These are phyloP conservation scores for Sinotaia quadrata DNA, from an alignment of 2,888 invertebrate genomes.

Conservation along the genomic window DNA sequence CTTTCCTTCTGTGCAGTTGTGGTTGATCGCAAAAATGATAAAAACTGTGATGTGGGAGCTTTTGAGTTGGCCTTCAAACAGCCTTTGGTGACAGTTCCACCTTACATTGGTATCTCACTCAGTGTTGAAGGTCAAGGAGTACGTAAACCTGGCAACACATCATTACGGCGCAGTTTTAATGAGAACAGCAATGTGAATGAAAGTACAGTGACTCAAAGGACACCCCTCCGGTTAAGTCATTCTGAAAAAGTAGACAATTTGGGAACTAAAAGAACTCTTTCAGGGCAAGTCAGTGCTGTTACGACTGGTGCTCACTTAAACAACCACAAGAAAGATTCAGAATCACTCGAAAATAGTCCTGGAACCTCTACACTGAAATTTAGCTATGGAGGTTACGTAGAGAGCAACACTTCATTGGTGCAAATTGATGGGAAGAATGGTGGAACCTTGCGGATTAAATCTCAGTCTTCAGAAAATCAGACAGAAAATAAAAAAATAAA, in stretches of 20 bases:
- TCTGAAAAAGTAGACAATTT: not conserved
- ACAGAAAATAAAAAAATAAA: not conserved
- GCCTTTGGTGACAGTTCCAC: slow-evolving; percentile 68
- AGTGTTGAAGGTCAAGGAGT: slow-evolving; percentile 63
- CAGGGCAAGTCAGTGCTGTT: slow-evolving; percentile 5
- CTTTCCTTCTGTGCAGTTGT: too few relatives aligned
- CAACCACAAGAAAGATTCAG: slow-evolving; percentile 2
- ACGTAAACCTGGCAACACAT: slow-evolving; percentile 41
- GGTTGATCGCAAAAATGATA: slow-evolving; percentile 69
- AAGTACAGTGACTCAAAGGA: slow-evolving; percentile 31
- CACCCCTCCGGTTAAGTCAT: slow-evolving; percentile 23
- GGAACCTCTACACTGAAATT: slow-evolving; percentile 9
- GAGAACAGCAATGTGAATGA: slow-evolving; percentile 24
- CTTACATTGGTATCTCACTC: slow-evolving; percentile 71
- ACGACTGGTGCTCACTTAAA: not conserved
- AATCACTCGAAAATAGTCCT: slow-evolving; percentile 1
- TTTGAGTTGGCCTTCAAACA: slow-evolving; percentile 72
- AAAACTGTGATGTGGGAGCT: slow-evolving; percentile 68
- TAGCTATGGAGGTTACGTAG: not conserved
- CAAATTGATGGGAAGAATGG: slow-evolving; percentile 2
- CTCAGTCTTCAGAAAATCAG: slow-evolving; percentile 5
- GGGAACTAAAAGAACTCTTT: slow-evolving; percentile 2
- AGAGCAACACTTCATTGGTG: not conserved
- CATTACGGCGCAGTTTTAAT: not conserved
- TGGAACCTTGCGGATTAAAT: not conserved